A percentile compares a stretch with the other conserved stretches of the same genome.
Conservation (phyloP, 2,888 invertebrate genomes). For the Invenusta paracnida region DNA sequence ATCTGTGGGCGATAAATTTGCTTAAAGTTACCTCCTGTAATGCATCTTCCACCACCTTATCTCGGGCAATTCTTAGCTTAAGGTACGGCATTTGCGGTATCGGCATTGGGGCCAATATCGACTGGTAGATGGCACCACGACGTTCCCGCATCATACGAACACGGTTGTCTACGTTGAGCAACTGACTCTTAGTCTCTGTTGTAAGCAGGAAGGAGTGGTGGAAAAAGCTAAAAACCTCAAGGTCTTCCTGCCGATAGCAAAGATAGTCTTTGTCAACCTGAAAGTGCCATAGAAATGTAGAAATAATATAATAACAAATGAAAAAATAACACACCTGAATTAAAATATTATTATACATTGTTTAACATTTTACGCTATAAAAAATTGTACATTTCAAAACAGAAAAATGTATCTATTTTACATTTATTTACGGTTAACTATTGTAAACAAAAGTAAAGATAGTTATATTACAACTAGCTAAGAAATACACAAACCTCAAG, state of each 20-base stretch:
- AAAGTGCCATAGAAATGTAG: no score
- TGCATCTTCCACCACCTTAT: conserved; percentile 70
- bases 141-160: conserved; percentile 89
- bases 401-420: no score
- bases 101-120: conserved; percentile 67
- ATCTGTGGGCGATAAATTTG: no score
- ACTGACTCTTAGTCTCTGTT: conserved; percentile 82
- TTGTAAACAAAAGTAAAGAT: no score
- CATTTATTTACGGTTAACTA: no score
- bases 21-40: conserved; percentile 28
- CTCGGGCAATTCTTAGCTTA: conserved; percentile 70
- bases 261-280: neutral
- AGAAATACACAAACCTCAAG: no score
- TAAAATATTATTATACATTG: no score
- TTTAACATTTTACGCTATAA: no score
- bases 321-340: no score
- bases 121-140: conserved; percentile 76
- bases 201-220: conserved; percentile 82
- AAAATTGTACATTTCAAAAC: no score
- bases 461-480: no score
- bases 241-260: neutral
- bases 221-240: conserved; percentile 73
- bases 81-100: conserved; percentile 70
- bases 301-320: no score
- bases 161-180: conserved; percentile 85